Conservation (phyloP, 2,113 vertebrate genomes). For the Anas platyrhynchos region DNA sequence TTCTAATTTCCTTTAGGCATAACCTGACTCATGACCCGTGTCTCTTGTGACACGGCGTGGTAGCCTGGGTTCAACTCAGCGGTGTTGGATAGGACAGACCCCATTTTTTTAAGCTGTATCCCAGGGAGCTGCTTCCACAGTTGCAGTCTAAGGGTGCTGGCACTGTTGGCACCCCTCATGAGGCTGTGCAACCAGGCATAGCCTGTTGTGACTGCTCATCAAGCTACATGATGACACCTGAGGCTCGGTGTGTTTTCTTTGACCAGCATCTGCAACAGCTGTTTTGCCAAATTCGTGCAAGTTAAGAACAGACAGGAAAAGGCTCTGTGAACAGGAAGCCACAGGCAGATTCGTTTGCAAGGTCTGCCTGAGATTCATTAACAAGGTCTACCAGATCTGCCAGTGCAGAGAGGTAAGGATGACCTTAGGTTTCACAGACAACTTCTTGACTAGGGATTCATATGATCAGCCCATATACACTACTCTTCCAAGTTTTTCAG, state of each 20-base stretch:
- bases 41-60: background rate
- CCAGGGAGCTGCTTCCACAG: background rate
- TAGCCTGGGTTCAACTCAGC: background rate
- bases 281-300: background rate
- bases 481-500: background rate
- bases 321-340: background rate
- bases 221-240: background rate
- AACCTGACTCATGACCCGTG: background rate
- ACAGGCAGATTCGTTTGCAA: background rate
- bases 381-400: background rate
- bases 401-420: background rate
- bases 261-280: background rate
- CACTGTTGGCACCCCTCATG: background rate
- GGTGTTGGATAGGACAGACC: background rate
- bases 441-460: background rate
- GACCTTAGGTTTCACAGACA: background rate
- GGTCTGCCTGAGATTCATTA: background rate
- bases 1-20: slow-evolving; percentile 3
- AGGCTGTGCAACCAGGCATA: background rate
- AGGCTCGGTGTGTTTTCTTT: background rate
- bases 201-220: background rate
- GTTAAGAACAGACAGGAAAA: background rate
- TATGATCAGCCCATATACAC: fast-evolving
- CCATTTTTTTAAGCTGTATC: background rate
- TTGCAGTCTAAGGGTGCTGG: background rate